These are phyloP conservation scores for Amphimedon queenslandica DNA, from an alignment of 37 sponge, comb jelly and placozoan species.

Conservation along the genomic window DNA sequence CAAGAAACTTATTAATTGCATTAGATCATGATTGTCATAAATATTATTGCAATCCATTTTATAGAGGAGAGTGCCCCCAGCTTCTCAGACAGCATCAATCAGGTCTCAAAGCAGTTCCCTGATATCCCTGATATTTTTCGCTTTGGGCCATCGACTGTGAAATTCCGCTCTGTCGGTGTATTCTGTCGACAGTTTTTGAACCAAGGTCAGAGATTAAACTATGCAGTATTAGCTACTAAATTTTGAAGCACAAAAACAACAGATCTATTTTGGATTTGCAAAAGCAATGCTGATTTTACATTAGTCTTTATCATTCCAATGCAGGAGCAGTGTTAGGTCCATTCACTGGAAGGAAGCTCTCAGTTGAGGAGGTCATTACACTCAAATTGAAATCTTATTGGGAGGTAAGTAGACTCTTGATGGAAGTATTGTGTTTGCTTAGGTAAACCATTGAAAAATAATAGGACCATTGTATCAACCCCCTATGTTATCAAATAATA, in stretches of 20 bases:
- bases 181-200: slow-evolving; percentile 31
- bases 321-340: slow-evolving; percentile 52
- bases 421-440: background rate
- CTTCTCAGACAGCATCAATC: no score
- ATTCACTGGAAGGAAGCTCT: slow-evolving; percentile 34
- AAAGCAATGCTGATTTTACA: background rate
- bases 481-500: no score
- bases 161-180: slow-evolving; percentile 42
- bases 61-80: no score
- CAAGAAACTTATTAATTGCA: no score
- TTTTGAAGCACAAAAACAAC: no score
- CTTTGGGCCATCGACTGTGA: slow-evolving; percentile 42
- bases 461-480: no score
- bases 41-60: no score
- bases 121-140: slow-evolving; percentile 50
- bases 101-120: slow-evolving; percentile 29
- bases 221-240: no score
- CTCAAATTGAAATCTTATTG: slow-evolving; percentile 48
- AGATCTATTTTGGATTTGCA: no score
- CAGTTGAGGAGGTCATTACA: slow-evolving; percentile 7
- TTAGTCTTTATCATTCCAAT: background rate
- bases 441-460: no score
- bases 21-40: no score
- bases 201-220: slow-evolving; percentile 51
- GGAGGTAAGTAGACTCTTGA: slow-evolving; percentile 30